Percentiles rank a stretch among this genome's conserved stretches.
phyloP scores from a whole-genome alignment of 2,888 invertebrate species.

The Pilophorus perplexus region DNA sequence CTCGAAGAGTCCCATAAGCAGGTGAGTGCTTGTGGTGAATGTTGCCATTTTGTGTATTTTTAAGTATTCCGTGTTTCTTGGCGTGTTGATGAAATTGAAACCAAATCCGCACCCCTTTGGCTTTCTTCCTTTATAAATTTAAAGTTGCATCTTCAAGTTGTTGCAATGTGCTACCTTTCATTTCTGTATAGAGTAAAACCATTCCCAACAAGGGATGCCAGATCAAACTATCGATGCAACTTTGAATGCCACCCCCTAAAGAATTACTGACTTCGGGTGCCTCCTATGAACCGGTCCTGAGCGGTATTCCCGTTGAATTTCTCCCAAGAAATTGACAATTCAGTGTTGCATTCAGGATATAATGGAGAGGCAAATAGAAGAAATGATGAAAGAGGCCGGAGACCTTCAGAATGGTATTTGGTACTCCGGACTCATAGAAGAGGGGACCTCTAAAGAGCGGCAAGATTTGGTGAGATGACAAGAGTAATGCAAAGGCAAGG shows the following conservation, averaged over 20 bases:
- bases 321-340: too few relatives aligned
- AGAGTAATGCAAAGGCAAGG: not conserved
- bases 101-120: not conserved
- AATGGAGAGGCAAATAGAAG: slow-evolving; percentile 35
- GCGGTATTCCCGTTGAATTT: slow-evolving; percentile 29
- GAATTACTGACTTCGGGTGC: too few relatives aligned
- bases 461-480: slow-evolving; percentile 32
- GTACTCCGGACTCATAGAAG: slow-evolving; percentile 19
- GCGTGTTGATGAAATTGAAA: not conserved
- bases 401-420: slow-evolving; percentile 23
- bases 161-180: not conserved
- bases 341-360: slow-evolving; percentile 34
- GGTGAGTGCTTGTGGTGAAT: too few relatives aligned
- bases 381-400: slow-evolving; percentile 25
- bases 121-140: not conserved
- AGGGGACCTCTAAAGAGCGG: slow-evolving; percentile 29
- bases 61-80: too few relatives aligned
- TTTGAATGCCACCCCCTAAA: too few relatives aligned
- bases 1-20: slow-evolving; percentile 97
- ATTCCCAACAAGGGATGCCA: not conserved
- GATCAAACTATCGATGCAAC: too few relatives aligned
- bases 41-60: too few relatives aligned
- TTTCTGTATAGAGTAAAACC: not conserved
- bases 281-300: too few relatives aligned
- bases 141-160: not conserved